A percentile compares a stretch with the other conserved stretches of the same genome.
These are phyloP conservation scores for Habrosyne pyritoides DNA, from an alignment of 2,888 invertebrate species.

Conservation along the genomic window DNA sequence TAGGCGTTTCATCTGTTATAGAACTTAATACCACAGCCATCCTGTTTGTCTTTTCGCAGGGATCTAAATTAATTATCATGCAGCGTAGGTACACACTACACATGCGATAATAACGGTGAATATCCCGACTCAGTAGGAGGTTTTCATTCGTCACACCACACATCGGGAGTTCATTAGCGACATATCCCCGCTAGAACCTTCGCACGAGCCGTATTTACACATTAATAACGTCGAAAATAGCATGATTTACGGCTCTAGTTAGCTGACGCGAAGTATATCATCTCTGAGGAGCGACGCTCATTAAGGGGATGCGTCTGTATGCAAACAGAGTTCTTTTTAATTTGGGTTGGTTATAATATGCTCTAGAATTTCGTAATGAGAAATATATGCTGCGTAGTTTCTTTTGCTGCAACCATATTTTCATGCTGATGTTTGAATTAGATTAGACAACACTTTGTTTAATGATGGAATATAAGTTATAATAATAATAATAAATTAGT, in stretches of 20 bases:
- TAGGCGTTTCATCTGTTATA: background rate
- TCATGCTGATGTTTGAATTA: background rate
- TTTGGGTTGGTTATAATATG: background rate
- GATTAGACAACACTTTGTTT: background rate
- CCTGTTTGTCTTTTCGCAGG: background rate
- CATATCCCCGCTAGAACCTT: background rate
- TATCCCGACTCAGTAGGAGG: background rate
- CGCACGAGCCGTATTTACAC: background rate
- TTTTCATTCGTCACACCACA: background rate
- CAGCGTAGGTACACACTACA: too few species aligned
- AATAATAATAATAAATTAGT: too few species aligned
- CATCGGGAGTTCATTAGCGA: background rate
- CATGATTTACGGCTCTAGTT: background rate
- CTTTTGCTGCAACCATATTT: background rate
- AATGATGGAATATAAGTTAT: background rate
- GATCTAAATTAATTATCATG: constrained; percentile 2
- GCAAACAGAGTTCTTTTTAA: constrained; percentile 1
- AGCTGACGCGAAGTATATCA: background rate
- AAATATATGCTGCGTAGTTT: background rate
- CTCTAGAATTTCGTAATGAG: background rate
- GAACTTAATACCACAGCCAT: background rate
- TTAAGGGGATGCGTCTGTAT: constrained; percentile 4
- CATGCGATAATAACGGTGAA: background rate
- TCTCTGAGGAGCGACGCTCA: background rate
- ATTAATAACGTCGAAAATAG: background rate